phyloP scores from a whole-genome alignment of 92 coral and sea anemone species.

The Paragorgia papillata region DNA sequence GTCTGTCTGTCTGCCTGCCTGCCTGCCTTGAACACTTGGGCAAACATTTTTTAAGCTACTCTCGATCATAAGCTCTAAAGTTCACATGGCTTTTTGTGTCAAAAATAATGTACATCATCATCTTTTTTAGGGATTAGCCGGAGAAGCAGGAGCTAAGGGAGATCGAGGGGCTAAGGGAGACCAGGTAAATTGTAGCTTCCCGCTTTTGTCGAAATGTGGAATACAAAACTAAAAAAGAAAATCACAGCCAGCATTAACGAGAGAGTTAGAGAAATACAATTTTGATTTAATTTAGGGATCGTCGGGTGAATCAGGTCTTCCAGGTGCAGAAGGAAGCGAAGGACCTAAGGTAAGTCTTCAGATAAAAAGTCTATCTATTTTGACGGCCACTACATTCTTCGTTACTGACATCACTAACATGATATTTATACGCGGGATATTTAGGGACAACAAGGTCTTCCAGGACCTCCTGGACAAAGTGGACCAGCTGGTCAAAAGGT shows the following conservation, averaged over 20 bases:
- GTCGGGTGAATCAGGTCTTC: conserved; percentile 66
- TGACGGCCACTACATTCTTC: not conserved
- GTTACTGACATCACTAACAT: not conserved
- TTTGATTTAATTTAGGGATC: conserved; percentile 53
- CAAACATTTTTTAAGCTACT: not conserved
- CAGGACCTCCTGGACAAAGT: conserved; percentile 71
- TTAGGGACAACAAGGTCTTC: conserved; percentile 77
- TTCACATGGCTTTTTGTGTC: not conserved
- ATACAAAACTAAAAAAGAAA: too few species aligned
- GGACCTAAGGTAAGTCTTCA: conserved; percentile 68
- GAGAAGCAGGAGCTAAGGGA: conserved; percentile 85
- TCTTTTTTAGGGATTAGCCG: conserved; percentile 66
- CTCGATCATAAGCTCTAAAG: too few species aligned
- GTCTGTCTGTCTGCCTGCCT: not conserved
- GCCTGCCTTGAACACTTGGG: not conserved
- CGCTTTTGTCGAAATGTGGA: too few species aligned
- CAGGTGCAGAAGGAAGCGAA: conserved; percentile 74
- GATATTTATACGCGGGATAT: not conserved
- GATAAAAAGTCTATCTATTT: not conserved
- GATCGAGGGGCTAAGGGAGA: conserved; percentile 79
- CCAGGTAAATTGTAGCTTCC: conserved; percentile 21
- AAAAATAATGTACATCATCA: not conserved
- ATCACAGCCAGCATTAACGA: too few species aligned
- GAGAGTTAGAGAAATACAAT: not conserved
- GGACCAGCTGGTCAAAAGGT: conserved; percentile 83